Percentiles rank a stretch among this genome's conserved stretches.
These are phyloP conservation scores for Cepaea hortensis DNA, from an alignment of 2,888 invertebrate species.

Conservation along the genomic window DNA sequence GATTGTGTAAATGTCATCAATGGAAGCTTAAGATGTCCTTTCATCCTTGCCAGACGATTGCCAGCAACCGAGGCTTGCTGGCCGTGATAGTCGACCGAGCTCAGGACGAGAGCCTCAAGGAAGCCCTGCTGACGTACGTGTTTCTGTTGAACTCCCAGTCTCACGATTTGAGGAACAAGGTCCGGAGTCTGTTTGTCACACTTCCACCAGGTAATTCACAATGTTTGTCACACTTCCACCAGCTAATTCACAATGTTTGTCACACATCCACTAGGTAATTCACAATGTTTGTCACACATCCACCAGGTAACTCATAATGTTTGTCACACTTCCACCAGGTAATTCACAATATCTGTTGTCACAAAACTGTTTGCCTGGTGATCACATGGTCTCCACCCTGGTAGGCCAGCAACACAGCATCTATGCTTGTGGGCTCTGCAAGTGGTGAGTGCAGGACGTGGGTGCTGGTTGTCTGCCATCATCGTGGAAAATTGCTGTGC, in stretches of 20 bases:
- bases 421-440: too few species aligned
- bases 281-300: too few species aligned
- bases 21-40: neutral
- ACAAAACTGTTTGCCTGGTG: neutral
- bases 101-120: slow-evolving; percentile 75
- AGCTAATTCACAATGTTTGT: too few species aligned
- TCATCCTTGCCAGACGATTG: slow-evolving; percentile 47
- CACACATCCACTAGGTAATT: too few species aligned
- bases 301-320: too few species aligned
- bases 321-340: too few species aligned
- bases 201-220: slow-evolving; percentile 12
- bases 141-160: slow-evolving; percentile 70
- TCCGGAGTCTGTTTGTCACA: slow-evolving; percentile 1
- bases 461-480: too few species aligned
- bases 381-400: too few species aligned
- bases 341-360: neutral
- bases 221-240: too few species aligned
- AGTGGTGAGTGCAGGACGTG: too few species aligned
- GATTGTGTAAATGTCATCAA: neutral
- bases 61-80: slow-evolving; percentile 73
- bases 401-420: too few species aligned
- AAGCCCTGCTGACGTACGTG: slow-evolving; percentile 71
- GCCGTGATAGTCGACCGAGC: slow-evolving; percentile 73
- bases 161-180: slow-evolving; percentile 48
- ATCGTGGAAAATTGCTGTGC: too few species aligned